Evolutionary conservation across 2,113 vertebrate genomes (phyloP).

Genomic region (Notothenia coriiceps): DNA sequence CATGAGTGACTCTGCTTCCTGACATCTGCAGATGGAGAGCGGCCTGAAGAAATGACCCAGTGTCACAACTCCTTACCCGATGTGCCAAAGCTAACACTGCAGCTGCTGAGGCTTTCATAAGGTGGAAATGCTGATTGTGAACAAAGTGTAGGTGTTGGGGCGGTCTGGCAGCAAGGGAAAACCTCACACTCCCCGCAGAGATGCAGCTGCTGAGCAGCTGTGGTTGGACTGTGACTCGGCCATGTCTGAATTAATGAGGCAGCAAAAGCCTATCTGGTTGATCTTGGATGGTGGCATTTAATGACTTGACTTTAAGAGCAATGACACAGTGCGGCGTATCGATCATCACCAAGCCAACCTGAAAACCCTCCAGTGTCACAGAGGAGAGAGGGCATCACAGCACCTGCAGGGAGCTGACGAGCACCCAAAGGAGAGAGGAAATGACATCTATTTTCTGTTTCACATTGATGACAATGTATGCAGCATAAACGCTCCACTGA

Average conservation of each 20-base stretch:
- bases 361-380: constrained; percentile 37
- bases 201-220: neutral
- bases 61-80: constrained; percentile 66
- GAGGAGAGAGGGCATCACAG: constrained; percentile 46
- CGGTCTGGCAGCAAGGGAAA: constrained; percentile 10
- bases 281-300: constrained; percentile 32
- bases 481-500: constrained; percentile 26
- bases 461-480: constrained; percentile 40
- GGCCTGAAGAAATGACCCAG: constrained; percentile 60
- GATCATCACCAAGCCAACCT: constrained; percentile 33
- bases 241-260: constrained; percentile 42
- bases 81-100: constrained; percentile 38
- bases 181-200: constrained; percentile 23
- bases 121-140: constrained; percentile 48
- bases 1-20: constrained; percentile 60
- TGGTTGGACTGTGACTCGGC: constrained; percentile 33
- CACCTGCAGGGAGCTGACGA: constrained; percentile 40
- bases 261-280: constrained; percentile 37
- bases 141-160: constrained; percentile 42
- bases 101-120: constrained; percentile 44
- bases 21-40: constrained; percentile 65
- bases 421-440: constrained; percentile 53
- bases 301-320: constrained; percentile 45
- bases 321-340: constrained; percentile 32
- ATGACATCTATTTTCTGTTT: constrained; percentile 50